Conservation (phyloP, 30 jellyfish, hydroid and myxozoan species). For the Phacellophora camtschatica region DNA sequence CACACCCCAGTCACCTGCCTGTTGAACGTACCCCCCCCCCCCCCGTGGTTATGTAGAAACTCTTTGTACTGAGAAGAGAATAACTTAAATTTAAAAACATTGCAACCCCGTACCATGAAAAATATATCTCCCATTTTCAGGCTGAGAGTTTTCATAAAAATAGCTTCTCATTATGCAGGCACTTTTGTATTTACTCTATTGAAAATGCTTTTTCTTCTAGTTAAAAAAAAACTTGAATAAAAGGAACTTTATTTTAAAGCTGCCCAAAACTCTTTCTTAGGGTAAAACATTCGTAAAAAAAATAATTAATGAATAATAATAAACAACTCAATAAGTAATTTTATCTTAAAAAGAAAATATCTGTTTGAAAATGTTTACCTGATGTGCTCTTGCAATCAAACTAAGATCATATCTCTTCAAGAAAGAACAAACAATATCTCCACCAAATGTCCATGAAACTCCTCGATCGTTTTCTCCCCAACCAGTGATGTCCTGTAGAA, state of each 20-base stretch:
- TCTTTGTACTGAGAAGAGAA: too few relatives aligned
- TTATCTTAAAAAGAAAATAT: too few relatives aligned
- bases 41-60: too few relatives aligned
- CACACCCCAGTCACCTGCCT: too few relatives aligned
- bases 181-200: neutral
- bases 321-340: too few relatives aligned
- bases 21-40: too few relatives aligned
- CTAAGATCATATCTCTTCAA: conserved; percentile 77
- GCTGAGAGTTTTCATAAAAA: too few relatives aligned
- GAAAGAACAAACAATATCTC: conserved; percentile 82
- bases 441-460: conserved; percentile 99
- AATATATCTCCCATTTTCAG: too few relatives aligned
- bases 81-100: too few relatives aligned
- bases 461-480: conserved; percentile 99
- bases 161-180: too few relatives aligned
- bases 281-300: neutral
- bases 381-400: conserved; percentile 95
- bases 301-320: neutral
- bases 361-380: conserved; percentile 63
- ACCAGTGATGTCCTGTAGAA: conserved; percentile 91
- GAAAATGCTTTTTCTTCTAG: neutral
- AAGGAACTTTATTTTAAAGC: neutral
- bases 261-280: neutral
- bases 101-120: too few relatives aligned
- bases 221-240: neutral